phyloP scores from a whole-genome alignment of 2,888 invertebrate genomes.

The Frankliniella intonsa region DNA sequence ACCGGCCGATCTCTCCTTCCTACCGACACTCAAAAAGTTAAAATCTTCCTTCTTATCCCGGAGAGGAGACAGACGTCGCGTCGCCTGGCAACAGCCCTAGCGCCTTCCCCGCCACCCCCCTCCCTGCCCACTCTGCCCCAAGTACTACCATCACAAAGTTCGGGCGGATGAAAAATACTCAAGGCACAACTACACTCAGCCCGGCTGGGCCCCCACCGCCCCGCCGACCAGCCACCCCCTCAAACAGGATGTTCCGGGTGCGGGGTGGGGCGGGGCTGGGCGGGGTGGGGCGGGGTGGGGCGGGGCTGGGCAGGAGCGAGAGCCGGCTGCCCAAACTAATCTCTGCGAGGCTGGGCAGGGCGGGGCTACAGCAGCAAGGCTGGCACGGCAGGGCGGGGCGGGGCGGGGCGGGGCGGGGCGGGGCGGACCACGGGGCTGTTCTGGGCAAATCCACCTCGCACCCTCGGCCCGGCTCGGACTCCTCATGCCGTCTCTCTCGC shows the following conservation, averaged over 20 bases:
- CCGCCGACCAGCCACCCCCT: neutral
- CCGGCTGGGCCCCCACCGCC: neutral
- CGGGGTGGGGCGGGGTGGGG: neutral
- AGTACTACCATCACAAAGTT: constrained; percentile 4
- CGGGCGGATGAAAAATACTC: constrained; percentile 16
- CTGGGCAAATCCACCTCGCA: constrained; percentile 6
- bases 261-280: neutral
- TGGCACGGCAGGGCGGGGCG: neutral
- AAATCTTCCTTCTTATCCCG: constrained; percentile 11
- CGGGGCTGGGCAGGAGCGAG: neutral
- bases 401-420: neutral
- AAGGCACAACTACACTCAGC: neutral
- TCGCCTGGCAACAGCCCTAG: too few species aligned
- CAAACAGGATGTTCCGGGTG: constrained; percentile 8
- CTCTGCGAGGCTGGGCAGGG: constrained; percentile 8
- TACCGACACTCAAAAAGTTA: constrained; percentile 2
- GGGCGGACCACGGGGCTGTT: neutral
- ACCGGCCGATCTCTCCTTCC: neutral
- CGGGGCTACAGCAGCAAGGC: neutral
- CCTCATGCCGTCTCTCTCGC: neutral
- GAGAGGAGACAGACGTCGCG: neutral
- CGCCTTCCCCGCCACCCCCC: neutral
- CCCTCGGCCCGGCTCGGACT: neutral
- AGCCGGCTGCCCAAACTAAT: constrained; percentile 17
- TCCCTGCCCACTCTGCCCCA: neutral